These are phyloP conservation scores for Timema cristinae DNA, from an alignment of 2,888 invertebrate genomes.

Conservation along the genomic window DNA sequence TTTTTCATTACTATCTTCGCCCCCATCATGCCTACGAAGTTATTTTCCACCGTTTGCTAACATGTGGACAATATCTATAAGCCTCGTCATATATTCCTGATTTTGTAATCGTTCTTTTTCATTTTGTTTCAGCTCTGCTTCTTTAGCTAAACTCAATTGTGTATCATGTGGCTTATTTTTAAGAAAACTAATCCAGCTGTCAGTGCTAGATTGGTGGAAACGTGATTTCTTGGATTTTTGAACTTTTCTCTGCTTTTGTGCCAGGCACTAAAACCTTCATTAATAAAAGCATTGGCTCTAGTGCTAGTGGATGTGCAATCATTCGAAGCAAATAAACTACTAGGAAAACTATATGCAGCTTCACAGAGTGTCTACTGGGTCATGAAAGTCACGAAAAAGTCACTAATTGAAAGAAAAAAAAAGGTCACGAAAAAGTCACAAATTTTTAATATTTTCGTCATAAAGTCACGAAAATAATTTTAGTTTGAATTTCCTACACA, in stretches of 20 bases:
- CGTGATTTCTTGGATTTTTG: neutral
- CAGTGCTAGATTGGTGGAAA: neutral
- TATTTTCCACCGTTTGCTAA: slow-evolving; percentile 5
- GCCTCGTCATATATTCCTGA: neutral
- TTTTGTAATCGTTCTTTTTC: neutral
- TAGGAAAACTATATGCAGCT: slow-evolving; percentile 5
- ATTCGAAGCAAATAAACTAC: neutral
- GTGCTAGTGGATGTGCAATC: slow-evolving; percentile 9
- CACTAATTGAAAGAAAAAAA: too few relatives aligned
- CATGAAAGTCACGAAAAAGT: too few relatives aligned
- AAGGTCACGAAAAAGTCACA: too few relatives aligned
- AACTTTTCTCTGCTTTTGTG: neutral
- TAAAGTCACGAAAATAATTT: too few relatives aligned
- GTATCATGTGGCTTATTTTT: neutral
- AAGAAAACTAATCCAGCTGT: neutral
- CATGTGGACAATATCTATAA: neutral
- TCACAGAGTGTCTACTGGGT: too few relatives aligned
- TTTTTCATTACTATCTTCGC: slow-evolving; percentile 5
- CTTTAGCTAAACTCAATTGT: neutral
- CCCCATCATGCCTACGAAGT: neutral
- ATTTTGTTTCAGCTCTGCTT: neutral
- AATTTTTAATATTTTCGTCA: too few relatives aligned
- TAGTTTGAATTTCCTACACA: too few relatives aligned
- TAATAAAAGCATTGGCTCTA: neutral
- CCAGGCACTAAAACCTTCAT: neutral